Percentiles rank a stretch among this genome's conserved stretches.
Evolutionary conservation across 2,797 vertebrate genomes (phyloP).

Genomic region (Mustela erminea): DNA sequence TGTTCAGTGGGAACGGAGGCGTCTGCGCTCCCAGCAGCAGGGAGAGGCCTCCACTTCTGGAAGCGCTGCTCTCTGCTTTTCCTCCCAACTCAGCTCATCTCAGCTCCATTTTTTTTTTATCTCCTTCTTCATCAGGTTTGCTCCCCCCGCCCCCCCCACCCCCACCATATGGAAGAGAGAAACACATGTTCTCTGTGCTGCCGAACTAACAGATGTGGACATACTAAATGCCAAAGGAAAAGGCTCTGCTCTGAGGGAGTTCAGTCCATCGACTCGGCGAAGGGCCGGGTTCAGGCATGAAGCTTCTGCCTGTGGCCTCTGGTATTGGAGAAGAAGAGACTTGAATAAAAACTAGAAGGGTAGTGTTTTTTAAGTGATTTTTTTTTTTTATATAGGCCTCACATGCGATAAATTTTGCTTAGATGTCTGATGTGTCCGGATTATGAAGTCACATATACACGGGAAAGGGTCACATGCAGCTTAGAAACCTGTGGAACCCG

Average conservation of each 20-base stretch:
- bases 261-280: neutral
- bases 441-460: neutral
- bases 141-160: neutral
- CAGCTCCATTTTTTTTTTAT: neutral
- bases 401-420: neutral
- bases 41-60: neutral
- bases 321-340: neutral
- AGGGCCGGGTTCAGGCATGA: fast-evolving
- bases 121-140: neutral
- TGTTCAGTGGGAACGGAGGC: fast-evolving
- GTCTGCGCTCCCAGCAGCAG: no score
- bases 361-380: neutral
- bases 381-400: neutral
- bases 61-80: neutral
- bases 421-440: neutral
- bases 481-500: neutral
- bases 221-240: neutral
- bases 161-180: constrained; percentile 54
- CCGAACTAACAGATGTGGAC: neutral
- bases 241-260: neutral
- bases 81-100: neutral
- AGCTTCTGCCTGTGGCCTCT: neutral
- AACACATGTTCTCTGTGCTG: constrained; percentile 5
- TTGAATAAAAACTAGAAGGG: neutral
- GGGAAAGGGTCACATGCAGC: neutral